Percentiles rank a stretch among this genome's conserved stretches.
Evolutionary conservation across 2,113 vertebrate genomes (phyloP).

Genomic region (Ochotona curzoniae): DNA sequence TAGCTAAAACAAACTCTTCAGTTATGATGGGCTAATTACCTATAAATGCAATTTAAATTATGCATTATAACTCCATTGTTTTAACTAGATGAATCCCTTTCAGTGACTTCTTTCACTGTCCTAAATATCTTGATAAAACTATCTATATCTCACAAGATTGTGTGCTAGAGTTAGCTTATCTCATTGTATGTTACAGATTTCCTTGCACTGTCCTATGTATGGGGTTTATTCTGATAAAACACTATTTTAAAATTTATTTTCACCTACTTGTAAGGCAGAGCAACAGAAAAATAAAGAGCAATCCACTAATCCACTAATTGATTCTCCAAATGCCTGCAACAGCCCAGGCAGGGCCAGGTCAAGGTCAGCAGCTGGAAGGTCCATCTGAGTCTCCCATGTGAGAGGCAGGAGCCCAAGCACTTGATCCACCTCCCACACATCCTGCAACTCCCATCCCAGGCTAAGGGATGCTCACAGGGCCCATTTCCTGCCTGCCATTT

Average conservation of each 20-base stretch:
- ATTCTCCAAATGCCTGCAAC: no score
- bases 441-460: background rate
- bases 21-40: no score
- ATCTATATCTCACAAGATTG: background rate
- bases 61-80: background rate
- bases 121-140: background rate
- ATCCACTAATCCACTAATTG: no score
- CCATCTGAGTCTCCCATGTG: no score
- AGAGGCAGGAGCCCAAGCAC: no score
- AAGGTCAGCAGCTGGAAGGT: no score
- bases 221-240: background rate
- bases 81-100: background rate
- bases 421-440: background rate
- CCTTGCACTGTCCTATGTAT: background rate
- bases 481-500: background rate
- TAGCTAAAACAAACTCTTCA: no score
- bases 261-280: no score
- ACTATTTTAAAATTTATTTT: no score
- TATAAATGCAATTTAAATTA: no score
- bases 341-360: no score
- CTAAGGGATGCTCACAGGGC: background rate
- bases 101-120: slow-evolving; percentile 1
- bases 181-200: background rate
- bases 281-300: no score
- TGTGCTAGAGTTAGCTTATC: background rate